A percentile compares a stretch with the other conserved stretches of the same genome.
Conservation (phyloP, 2,888 invertebrate species). For the Bruchidius siliquastri region DNA sequence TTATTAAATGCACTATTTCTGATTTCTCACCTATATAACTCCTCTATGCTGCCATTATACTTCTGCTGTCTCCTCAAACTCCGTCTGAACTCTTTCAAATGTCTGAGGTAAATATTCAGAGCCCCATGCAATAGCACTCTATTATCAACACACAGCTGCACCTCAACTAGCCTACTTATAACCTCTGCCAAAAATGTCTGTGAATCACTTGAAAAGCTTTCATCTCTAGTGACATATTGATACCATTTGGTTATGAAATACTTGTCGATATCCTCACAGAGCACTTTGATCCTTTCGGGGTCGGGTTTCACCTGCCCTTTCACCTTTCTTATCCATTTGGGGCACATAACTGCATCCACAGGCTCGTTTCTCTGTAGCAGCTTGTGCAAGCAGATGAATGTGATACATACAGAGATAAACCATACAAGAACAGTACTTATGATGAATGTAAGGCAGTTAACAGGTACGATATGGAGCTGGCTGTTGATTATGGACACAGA, state of each 20-base stretch:
- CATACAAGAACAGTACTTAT: constrained; percentile 47
- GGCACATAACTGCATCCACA: constrained; percentile 41
- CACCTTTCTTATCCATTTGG: constrained; percentile 6
- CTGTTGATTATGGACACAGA: constrained; percentile 20
- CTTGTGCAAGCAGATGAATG: constrained; percentile 54
- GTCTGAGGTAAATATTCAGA: constrained; percentile 54
- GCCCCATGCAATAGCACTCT: constrained; percentile 45
- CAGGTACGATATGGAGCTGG: constrained; percentile 22
- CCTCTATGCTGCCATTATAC: constrained; percentile 47
- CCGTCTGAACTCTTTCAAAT: constrained; percentile 61
- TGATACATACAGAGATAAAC: constrained; percentile 48
- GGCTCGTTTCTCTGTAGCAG: constrained; percentile 53
- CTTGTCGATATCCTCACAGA: constrained; percentile 47
- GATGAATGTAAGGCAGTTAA: constrained; percentile 24
- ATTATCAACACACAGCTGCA: constrained; percentile 44
- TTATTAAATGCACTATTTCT: no score
- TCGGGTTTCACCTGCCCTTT: constrained; percentile 20
- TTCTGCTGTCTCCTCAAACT: constrained; percentile 56
- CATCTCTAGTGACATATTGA: constrained; percentile 47
- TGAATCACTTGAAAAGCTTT: constrained; percentile 47
- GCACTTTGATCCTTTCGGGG: constrained; percentile 30
- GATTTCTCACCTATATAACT: constrained; percentile 47
- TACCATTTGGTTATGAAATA: constrained; percentile 52
- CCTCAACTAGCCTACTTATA: constrained; percentile 42
- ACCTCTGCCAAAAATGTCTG: constrained; percentile 45